Evolutionary conservation across 2,888 invertebrate species (phyloP).

Genomic region (Drosophila diplacantha): DNA sequence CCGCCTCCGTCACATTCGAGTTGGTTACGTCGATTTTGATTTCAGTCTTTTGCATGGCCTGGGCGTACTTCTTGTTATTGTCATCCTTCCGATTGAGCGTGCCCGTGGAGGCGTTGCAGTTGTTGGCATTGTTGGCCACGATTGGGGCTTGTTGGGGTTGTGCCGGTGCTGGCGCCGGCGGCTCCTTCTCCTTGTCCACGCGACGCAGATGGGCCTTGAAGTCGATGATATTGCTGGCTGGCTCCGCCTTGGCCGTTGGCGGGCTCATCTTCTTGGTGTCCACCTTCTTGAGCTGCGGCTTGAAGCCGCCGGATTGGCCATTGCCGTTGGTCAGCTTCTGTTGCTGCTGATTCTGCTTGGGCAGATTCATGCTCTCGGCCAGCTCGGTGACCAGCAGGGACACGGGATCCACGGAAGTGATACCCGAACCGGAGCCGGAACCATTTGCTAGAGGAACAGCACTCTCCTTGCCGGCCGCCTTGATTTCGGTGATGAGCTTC

Average conservation of each 20-base stretch:
- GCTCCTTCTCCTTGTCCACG: slow-evolving; percentile 81
- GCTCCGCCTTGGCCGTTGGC: slow-evolving; percentile 80
- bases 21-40: slow-evolving; percentile 77
- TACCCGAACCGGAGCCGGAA: slow-evolving; percentile 76
- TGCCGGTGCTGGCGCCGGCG: slow-evolving; percentile 40
- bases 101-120: slow-evolving; percentile 36
- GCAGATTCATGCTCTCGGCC: slow-evolving; percentile 88
- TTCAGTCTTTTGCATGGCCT: slow-evolving; percentile 77
- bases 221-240: slow-evolving; percentile 83
- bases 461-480: slow-evolving; percentile 79
- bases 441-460: slow-evolving; percentile 33
- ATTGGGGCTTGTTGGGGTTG: slow-evolving; percentile 2
- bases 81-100: slow-evolving; percentile 54
- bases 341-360: slow-evolving; percentile 73
- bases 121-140: slow-evolving; percentile 48
- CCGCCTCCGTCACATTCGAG: slow-evolving; percentile 50
- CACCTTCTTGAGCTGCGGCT: slow-evolving; percentile 86
- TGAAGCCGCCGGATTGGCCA: slow-evolving; percentile 77
- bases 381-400: slow-evolving; percentile 89
- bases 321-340: slow-evolving; percentile 57
- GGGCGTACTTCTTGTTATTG: slow-evolving; percentile 44
- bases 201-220: slow-evolving; percentile 90
- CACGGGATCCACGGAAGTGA: slow-evolving; percentile 82
- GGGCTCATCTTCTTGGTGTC: slow-evolving; percentile 81
- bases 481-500: slow-evolving; percentile 90